Conservation (phyloP, 2,113 vertebrate species). For the Bucco capensis region DNA sequence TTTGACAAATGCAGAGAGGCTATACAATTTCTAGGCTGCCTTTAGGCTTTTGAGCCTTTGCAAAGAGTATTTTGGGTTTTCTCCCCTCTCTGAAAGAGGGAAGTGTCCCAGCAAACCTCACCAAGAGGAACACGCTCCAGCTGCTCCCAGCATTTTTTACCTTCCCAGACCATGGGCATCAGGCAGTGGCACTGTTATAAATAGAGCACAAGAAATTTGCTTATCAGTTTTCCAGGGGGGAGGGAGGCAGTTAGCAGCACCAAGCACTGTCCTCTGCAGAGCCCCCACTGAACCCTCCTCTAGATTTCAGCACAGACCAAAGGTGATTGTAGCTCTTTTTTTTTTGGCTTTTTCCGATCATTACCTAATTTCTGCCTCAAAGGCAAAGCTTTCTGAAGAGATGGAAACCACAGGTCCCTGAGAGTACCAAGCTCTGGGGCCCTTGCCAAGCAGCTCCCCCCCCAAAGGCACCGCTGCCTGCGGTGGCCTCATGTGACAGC, state of each 20-base stretch:
- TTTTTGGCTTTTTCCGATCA: background rate
- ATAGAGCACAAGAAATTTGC: background rate
- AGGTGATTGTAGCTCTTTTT: background rate
- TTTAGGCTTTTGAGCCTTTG: background rate
- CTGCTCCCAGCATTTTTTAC: background rate
- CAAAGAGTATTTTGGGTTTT: background rate
- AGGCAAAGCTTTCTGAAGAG: background rate
- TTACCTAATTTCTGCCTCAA: background rate
- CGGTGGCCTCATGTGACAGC: constrained; percentile 13
- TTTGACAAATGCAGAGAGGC: background rate
- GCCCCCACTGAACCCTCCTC: background rate
- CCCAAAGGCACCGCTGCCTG: background rate
- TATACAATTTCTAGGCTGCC: background rate
- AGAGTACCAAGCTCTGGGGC: background rate
- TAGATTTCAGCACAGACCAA: rapidly evolving
- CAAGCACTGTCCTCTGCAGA: background rate
- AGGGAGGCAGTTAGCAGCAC: background rate
- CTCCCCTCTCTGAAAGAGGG: background rate
- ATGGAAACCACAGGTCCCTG: background rate
- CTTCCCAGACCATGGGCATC: rapidly evolving
- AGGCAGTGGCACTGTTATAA: background rate
- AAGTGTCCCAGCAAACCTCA: background rate
- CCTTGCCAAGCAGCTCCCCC: background rate
- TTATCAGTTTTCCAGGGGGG: background rate
- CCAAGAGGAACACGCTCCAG: background rate